These are phyloP conservation scores for Equus quagga DNA, from an alignment of 2,113 vertebrate species.

Conservation along the genomic window DNA sequence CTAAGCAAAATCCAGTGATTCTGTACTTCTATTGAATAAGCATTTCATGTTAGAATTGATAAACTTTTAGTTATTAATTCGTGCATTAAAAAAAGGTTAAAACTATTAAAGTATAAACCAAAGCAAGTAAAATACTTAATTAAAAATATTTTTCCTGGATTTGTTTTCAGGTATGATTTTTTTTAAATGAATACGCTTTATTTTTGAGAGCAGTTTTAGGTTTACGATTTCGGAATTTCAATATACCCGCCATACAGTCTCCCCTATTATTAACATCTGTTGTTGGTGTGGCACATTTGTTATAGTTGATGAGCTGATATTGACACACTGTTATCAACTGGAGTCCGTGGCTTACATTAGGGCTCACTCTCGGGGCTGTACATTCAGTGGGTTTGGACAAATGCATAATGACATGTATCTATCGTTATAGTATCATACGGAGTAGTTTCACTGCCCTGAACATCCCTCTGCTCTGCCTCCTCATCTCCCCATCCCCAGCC, in stretches of 20 bases:
- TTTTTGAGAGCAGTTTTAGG: background rate
- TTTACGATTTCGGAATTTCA: background rate
- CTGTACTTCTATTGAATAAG: conserved; percentile 18
- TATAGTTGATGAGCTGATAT: background rate
- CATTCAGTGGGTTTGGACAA: background rate
- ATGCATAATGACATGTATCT: background rate
- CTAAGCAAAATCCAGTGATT: background rate
- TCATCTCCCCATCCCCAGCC: background rate
- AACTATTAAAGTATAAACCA: background rate
- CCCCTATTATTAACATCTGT: background rate
- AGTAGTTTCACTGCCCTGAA: background rate
- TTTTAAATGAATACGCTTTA: background rate
- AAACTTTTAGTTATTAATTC: background rate
- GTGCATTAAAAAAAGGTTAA: background rate
- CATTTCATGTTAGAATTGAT: background rate
- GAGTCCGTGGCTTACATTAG: background rate
- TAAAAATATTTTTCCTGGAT: background rate
- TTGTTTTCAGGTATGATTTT: background rate
- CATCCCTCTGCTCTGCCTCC: fast-evolving
- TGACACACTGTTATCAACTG: background rate
- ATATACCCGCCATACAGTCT: background rate
- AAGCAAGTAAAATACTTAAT: background rate
- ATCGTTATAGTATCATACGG: background rate
- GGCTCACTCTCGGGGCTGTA: background rate
- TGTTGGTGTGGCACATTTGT: background rate